phyloP scores from a whole-genome alignment of 2,888 invertebrate genomes.

The Ophioninae sp. region DNA sequence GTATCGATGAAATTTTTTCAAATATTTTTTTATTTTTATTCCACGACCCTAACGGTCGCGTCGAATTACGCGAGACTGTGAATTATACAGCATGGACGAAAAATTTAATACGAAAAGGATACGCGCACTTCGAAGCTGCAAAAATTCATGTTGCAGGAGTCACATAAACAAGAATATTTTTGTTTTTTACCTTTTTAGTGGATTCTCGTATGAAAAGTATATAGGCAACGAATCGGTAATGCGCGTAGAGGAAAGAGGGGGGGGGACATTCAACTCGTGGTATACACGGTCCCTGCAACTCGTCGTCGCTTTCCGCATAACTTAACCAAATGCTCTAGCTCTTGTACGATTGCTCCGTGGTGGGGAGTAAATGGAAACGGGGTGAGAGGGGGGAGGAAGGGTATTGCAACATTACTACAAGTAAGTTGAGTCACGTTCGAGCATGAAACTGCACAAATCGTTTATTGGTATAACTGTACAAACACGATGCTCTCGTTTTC shows the following conservation, averaged over 20 bases:
- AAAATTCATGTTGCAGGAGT: not conserved
- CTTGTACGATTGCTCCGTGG: constrained; percentile 37
- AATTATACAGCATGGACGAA: constrained; percentile 38
- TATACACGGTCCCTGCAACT: constrained; percentile 26
- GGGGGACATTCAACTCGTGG: constrained; percentile 6
- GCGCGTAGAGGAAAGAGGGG: constrained; percentile 58
- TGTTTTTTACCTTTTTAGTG: not conserved
- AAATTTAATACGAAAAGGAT: constrained; percentile 13
- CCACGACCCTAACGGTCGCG: constrained; percentile 38
- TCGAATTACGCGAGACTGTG: constrained; percentile 35
- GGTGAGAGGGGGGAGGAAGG: constrained; percentile 21
- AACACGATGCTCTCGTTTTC: constrained; percentile 52
- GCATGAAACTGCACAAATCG: constrained; percentile 70
- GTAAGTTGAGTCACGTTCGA: constrained; percentile 68
- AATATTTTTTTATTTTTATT: not conserved
- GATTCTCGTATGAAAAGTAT: constrained; percentile 24
- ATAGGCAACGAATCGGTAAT: constrained; percentile 64
- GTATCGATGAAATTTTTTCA: constrained; percentile 13
- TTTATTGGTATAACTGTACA: constrained; percentile 69
- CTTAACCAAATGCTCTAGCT: constrained; percentile 60
- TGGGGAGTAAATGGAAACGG: no score
- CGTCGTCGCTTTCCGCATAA: constrained; percentile 61
- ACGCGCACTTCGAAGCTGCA: not conserved
- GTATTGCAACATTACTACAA: constrained; percentile 70
- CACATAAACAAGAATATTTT: not conserved